Evolutionary conservation across 2,113 vertebrate genomes (phyloP), one percentile per base, ranked within the genome.

Genomic region (Equus quagga): DNA sequence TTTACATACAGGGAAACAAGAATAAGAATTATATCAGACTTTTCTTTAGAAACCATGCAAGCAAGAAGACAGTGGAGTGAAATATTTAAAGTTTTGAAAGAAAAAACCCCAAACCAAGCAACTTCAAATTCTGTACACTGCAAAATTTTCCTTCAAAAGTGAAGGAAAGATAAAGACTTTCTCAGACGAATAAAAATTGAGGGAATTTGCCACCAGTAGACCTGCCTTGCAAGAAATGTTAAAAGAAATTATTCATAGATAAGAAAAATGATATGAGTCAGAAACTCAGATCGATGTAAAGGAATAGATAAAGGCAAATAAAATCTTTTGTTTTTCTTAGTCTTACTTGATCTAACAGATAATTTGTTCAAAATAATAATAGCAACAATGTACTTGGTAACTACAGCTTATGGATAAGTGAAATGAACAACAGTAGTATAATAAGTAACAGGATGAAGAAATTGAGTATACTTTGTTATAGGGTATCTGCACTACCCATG

Each of bases 331-430:
- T 79, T 76, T 82, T 76, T 78, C 15, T 83, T 64, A 82, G 58
- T 67, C 5, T 23, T 94, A 80, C 73, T 19, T 86, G 14, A 79
- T 75, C 17, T 44, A 92, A 81, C 21, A 76, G 49, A 26, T 54
- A 41, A 4, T 26, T 70, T 96, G 49, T 89, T 96, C n/a, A 81
- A 78, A 85, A 84, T 75, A 96, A 96, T 62, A 75, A 81, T 65
- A 79, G 3, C 4, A 90, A 70, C 51, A 81, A 82, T 41, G 31
- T 73, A 54, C 62, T 75, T 81, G 51, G n/a, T 85, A n/a, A 58
- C 56, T 89, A 88, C 62, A 89, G 4, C 23, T 73, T 69, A 65
- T 92, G 49, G 19, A 67, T 94, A 89, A 62, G 31, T 67, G 44
- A 96, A 93, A 85, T 75, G 9, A 80, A 64, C 24, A 64, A 90